phyloP scores from a whole-genome alignment of 37 sponge, comb jelly and placozoan species.

The Bolinopsis microptera region DNA sequence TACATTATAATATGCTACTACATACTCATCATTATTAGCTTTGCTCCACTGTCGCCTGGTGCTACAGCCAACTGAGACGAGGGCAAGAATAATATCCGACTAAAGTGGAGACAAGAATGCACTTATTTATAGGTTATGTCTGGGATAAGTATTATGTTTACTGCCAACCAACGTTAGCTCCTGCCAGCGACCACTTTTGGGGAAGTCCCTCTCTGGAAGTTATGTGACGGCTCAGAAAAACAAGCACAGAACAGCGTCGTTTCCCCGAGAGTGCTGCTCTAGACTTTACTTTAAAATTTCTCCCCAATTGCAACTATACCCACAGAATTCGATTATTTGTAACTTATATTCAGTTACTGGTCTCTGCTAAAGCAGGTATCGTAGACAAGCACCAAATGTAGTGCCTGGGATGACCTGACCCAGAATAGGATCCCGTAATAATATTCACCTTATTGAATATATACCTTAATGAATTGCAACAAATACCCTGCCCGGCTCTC shows the following conservation, averaged over 20 bases:
- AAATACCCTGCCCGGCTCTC: neutral
- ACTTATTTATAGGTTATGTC: neutral
- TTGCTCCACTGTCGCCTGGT: too few relatives aligned
- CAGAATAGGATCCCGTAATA: neutral
- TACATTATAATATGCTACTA: too few relatives aligned
- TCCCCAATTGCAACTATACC: neutral
- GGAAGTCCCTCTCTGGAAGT: neutral
- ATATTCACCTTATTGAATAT: conserved; percentile 10
- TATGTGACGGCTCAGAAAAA: neutral
- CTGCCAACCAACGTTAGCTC: neutral
- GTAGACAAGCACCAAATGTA: neutral
- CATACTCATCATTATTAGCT: too few relatives aligned
- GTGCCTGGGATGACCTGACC: neutral
- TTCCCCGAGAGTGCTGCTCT: neutral
- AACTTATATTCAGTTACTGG: conserved; percentile 6
- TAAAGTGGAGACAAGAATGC: neutral
- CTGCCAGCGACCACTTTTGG: neutral
- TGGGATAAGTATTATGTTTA: neutral
- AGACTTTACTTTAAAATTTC: neutral
- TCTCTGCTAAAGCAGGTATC: neutral
- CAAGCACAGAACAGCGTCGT: neutral
- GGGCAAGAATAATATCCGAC: neutral
- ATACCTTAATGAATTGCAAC: conserved; percentile 24
- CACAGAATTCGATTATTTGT: conserved; percentile 6
- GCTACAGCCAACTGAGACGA: neutral